phyloP scores from a whole-genome alignment of 2,888 invertebrate species.

The Chalcosyrphus nemorum region DNA sequence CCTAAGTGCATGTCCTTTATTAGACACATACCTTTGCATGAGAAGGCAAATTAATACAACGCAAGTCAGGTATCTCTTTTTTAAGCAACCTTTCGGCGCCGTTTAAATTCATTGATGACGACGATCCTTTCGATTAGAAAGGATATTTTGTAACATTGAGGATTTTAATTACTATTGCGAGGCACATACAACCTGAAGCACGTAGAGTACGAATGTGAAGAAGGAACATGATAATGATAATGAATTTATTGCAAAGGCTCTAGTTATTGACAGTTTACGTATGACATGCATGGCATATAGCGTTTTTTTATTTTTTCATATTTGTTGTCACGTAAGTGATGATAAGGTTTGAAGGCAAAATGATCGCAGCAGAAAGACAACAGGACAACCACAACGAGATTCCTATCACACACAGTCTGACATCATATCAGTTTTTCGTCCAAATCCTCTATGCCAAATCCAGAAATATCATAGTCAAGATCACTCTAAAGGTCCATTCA shows the following conservation, averaged over 20 bases:
- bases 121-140: constrained; percentile 64
- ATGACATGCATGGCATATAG: not conserved
- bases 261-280: constrained; percentile 57
- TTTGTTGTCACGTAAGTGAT: not conserved
- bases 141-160: constrained; percentile 49
- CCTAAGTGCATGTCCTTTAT: constrained; percentile 30
- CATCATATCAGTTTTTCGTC: no score
- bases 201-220: constrained; percentile 23
- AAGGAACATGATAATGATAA: constrained; percentile 26
- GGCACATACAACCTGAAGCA: constrained; percentile 19
- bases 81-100: constrained; percentile 44
- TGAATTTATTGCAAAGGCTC: constrained; percentile 62
- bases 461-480: no score
- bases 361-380: no score
- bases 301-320: not conserved
- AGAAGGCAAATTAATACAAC: constrained; percentile 7
- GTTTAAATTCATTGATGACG: constrained; percentile 65
- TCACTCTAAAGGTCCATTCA: no score
- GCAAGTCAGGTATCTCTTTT: not conserved
- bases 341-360: no score
- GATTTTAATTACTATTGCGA: constrained; percentile 57
- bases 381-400: no score
- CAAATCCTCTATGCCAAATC: no score
- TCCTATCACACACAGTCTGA: no score
- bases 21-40: constrained; percentile 6